Percentiles rank a stretch among this genome's conserved stretches.
phyloP scores from a whole-genome alignment of 2,113 vertebrate genomes.

The Gallinago paraguaiae region DNA sequence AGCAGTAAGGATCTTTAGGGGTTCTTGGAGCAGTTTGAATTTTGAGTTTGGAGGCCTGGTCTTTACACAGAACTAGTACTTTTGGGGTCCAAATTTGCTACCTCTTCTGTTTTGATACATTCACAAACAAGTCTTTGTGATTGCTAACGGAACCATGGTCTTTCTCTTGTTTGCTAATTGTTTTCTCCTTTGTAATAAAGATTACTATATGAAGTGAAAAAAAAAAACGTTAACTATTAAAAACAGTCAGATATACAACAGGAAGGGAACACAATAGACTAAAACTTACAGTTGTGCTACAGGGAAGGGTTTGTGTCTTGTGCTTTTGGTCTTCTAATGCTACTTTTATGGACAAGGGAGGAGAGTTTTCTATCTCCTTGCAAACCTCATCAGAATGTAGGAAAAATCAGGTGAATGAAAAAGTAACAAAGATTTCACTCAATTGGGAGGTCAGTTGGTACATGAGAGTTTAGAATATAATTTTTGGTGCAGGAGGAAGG shows the following conservation, averaged over 20 bases:
- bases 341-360: background rate
- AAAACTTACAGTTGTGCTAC: background rate
- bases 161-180: background rate
- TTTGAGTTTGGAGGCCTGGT: background rate
- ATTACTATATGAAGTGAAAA: background rate
- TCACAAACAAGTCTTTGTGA: background rate
- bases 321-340: background rate
- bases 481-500: background rate
- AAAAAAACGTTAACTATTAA: background rate
- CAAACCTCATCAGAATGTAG: background rate
- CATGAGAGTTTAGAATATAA: background rate
- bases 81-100: background rate
- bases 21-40: background rate
- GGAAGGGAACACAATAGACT: background rate
- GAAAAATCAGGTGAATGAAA: background rate
- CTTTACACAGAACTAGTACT: background rate
- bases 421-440: background rate
- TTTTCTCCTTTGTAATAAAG: background rate
- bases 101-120: background rate
- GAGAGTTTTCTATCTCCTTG: background rate
- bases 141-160: background rate
- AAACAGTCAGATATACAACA: background rate
- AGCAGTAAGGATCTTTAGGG: background rate
- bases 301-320: background rate
- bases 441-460: background rate